phyloP scores from a whole-genome alignment of 2,797 vertebrate genomes.

The Notoglanidium macrostoma region DNA sequence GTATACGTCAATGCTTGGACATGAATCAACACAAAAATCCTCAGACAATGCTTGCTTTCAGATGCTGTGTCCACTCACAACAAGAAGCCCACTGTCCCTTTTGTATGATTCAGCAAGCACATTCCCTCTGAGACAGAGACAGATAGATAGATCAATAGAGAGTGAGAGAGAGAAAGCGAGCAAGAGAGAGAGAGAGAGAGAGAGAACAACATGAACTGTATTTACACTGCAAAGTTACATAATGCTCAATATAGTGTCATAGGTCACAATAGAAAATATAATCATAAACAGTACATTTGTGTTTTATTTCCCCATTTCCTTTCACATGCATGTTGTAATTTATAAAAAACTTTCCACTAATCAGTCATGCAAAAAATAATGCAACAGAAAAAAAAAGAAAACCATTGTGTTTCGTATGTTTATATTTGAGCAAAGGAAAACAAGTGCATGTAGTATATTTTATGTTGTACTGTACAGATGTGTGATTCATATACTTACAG shows the following conservation, averaged over 20 bases:
- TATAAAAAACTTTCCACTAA: background rate
- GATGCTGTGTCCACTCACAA: constrained; percentile 50
- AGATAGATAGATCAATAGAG: background rate
- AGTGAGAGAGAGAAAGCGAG: background rate
- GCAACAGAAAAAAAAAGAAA: background rate
- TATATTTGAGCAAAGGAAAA: background rate
- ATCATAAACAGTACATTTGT: background rate
- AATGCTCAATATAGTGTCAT: constrained; percentile 41
- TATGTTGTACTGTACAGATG: background rate
- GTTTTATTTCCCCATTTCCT: constrained; percentile 1
- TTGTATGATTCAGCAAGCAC: constrained; percentile 63
- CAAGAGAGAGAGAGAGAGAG: background rate
- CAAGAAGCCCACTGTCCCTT: constrained; percentile 58
- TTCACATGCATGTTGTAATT: background rate
- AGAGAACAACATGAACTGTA: constrained; percentile 47
- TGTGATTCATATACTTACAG: background rate
- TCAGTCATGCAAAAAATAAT: background rate
- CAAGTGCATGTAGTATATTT: background rate
- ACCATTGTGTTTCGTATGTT: background rate
- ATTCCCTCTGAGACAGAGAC: constrained; percentile 37
- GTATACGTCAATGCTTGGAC: constrained; percentile 51
- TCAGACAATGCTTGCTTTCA: constrained; percentile 55
- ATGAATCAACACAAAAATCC: constrained; percentile 50
- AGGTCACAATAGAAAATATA: constrained; percentile 7
- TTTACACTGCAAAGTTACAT: constrained; percentile 49